Evolutionary conservation across 2,888 invertebrate species (phyloP).

Genomic region (Loripinus fragilis): DNA sequence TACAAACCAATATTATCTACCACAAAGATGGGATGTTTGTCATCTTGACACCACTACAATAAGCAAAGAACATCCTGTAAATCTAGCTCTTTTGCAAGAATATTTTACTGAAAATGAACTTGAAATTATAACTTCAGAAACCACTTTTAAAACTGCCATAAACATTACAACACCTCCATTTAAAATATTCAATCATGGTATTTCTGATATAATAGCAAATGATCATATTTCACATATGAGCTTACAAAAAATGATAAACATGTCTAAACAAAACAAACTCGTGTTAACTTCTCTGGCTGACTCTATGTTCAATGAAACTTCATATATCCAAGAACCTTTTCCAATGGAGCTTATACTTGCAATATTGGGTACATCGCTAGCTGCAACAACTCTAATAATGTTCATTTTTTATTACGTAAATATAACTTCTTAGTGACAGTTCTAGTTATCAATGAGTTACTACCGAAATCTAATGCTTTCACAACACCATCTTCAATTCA

Average conservation of each 20-base stretch:
- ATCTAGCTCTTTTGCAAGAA: constrained; percentile 24
- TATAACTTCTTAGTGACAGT: not conserved
- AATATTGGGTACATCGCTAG: not conserved
- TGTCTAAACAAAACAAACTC: constrained; percentile 11
- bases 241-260: constrained; percentile 4
- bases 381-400: not conserved
- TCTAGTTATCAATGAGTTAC: not conserved
- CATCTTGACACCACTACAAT: constrained; percentile 1
- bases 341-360: not conserved
- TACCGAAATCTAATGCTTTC: not conserved
- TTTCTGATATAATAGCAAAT: constrained; percentile 17
- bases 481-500: not conserved
- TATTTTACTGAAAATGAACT: constrained; percentile 3
- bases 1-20: constrained; percentile 24
- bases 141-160: constrained; percentile 5
- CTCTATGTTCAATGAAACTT: not conserved
- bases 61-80: not conserved
- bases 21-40: constrained; percentile 29
- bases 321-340: not conserved
- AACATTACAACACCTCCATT: constrained; percentile 20
- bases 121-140: not conserved
- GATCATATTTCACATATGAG: not conserved
- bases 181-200: constrained; percentile 9
- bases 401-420: not conserved
- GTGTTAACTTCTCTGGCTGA: constrained; percentile 26